Evolutionary conservation across 2,113 vertebrate genomes (phyloP).

Genomic region (Lepus timidus): DNA sequence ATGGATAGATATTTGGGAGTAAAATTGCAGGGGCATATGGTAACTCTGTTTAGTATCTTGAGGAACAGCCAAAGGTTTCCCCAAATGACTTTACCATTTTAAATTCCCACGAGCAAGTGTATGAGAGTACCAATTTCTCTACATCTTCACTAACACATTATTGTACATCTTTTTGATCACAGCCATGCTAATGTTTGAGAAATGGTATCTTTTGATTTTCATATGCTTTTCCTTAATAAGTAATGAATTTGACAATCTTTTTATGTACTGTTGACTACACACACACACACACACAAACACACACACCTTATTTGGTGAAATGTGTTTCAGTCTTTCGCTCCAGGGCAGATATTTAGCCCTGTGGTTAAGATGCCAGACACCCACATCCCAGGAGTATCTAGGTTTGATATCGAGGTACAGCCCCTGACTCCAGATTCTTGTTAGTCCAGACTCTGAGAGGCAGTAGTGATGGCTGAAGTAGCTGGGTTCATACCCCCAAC

Average conservation of each 20-base stretch:
- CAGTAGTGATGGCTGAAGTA: too few species aligned
- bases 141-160: neutral
- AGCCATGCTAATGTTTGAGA: neutral
- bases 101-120: neutral
- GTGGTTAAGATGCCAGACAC: too few species aligned
- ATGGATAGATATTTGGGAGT: neutral
- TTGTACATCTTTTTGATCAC: neutral
- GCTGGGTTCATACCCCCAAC: too few species aligned
- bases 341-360: too few species aligned
- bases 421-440: too few species aligned
- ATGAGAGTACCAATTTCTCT: neutral
- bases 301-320: neutral
- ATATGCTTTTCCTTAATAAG: constrained; percentile 28
- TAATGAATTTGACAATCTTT: neutral
- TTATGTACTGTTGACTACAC: neutral
- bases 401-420: too few species aligned
- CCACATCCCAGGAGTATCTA: too few species aligned
- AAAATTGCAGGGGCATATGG: neutral
- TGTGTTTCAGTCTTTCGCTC: too few species aligned
- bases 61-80: constrained; percentile 43
- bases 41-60: constrained; percentile 29
- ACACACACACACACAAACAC: too few species aligned
- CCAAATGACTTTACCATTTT: neutral
- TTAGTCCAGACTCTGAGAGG: too few species aligned
- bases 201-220: neutral